Conservation (phyloP, 2,113 vertebrate species). For the Phalacrocorax pelagicus region DNA sequence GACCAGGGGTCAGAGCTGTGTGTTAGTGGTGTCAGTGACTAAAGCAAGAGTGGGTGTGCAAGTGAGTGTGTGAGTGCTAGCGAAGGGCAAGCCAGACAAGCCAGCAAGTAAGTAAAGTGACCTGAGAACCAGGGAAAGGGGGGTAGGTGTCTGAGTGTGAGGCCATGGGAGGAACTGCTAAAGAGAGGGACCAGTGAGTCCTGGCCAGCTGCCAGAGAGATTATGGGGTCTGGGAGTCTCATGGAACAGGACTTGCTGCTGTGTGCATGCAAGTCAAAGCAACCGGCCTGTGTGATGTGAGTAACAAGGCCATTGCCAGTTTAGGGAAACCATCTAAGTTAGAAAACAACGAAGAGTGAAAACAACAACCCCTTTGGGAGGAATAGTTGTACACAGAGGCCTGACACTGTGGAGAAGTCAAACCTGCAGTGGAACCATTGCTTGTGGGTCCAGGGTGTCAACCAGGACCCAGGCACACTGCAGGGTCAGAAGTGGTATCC, state of each 20-base stretch:
- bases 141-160: neutral
- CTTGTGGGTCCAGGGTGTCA: neutral
- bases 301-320: neutral
- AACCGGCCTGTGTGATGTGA: neutral
- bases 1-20: neutral
- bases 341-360: neutral
- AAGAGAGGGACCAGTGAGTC: neutral
- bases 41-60: neutral
- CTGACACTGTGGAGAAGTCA: neutral
- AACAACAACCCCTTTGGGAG: accelerated
- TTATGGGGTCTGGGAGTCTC: neutral
- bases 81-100: neutral
- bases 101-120: neutral
- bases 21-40: neutral
- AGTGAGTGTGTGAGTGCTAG: neutral
- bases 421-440: neutral
- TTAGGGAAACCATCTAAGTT: neutral
- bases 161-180: neutral
- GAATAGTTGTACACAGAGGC: neutral
- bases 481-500: neutral
- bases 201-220: too few relatives aligned
- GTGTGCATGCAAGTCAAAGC: accelerated
- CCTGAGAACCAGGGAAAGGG: accelerated
- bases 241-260: neutral
- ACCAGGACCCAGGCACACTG: accelerated